A percentile compares a stretch with the other conserved stretches of the same genome.
Evolutionary conservation across 2,888 invertebrate species (phyloP).

Genomic region (Mythimna pallens): DNA sequence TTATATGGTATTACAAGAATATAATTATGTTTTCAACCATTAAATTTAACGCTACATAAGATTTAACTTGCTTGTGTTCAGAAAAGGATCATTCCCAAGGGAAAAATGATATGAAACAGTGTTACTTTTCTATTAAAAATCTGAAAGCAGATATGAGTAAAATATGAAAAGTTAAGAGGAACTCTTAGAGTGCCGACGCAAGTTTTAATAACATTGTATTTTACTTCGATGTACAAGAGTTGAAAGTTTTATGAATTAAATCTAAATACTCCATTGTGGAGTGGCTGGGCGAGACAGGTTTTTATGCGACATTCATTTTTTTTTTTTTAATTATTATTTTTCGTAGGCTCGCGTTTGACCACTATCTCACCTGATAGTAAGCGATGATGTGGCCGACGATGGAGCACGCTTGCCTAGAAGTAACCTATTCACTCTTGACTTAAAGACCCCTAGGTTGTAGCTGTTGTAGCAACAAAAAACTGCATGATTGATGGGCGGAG

Average conservation of each 20-base stretch:
- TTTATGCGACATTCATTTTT: too few species aligned
- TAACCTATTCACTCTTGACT: too few species aligned
- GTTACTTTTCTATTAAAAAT: constrained; percentile 63
- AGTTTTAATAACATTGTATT: constrained; percentile 63
- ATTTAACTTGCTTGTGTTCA: constrained; percentile 10
- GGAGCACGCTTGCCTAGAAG: too few species aligned
- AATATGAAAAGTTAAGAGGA: constrained; percentile 57
- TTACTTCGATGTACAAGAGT: constrained; percentile 35
- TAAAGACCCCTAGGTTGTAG: too few species aligned
- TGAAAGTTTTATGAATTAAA: constrained; percentile 14
- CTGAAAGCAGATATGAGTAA: constrained; percentile 50
- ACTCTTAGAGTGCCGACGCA: constrained; percentile 41
- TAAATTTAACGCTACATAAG: background rate
- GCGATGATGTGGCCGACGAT: too few species aligned
- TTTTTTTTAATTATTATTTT: too few species aligned
- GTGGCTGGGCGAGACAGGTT: background rate
- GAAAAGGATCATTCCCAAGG: constrained; percentile 33
- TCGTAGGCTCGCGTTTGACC: too few species aligned
- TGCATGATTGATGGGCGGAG: background rate
- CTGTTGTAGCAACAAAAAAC: background rate
- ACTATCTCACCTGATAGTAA: too few species aligned
- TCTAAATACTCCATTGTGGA: constrained; percentile 15
- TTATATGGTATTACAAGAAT: background rate
- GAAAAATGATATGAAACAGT: constrained; percentile 28
- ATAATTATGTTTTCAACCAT: background rate